Conservation (phyloP, 2,888 invertebrate genomes). For the Glaucopsyche alexis region DNA sequence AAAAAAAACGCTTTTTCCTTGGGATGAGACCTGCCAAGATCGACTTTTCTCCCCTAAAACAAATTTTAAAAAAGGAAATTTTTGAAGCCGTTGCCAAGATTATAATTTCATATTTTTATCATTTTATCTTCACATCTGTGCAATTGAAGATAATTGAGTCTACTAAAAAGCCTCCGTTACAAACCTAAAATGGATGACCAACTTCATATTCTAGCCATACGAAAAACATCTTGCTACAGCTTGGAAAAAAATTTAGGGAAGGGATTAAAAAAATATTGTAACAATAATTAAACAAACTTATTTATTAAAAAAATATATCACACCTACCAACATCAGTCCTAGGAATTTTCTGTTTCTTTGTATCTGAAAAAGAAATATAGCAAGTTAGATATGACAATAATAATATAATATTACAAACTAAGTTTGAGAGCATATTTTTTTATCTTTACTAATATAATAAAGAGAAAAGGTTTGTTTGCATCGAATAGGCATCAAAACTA, state of each 20-base stretch:
- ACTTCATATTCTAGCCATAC: background rate
- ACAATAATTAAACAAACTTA: background rate
- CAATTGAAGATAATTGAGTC: background rate
- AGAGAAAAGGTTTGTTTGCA: too few relatives aligned
- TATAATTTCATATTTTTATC: too few relatives aligned
- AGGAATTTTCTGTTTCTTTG: constrained; percentile 88
- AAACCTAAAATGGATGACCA: background rate
- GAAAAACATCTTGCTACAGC: background rate
- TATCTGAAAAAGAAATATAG: constrained; percentile 73
- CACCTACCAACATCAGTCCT: constrained; percentile 35
- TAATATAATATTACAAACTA: background rate
- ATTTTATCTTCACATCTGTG: too few relatives aligned
- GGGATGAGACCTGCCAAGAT: too few relatives aligned
- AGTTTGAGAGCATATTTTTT: too few relatives aligned
- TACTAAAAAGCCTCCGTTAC: background rate
- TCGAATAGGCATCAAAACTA: too few relatives aligned
- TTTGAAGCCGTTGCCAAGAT: too few relatives aligned
- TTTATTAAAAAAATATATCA: background rate
- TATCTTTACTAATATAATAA: too few relatives aligned
- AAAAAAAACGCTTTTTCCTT: too few relatives aligned
- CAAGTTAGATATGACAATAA: background rate
- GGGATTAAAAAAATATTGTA: background rate
- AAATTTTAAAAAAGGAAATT: too few relatives aligned
- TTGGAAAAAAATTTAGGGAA: too few relatives aligned
- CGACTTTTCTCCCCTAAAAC: too few relatives aligned